A percentile compares a stretch with the other conserved stretches of the same genome.
Evolutionary conservation across 1,140 invertebrate genomes (phyloP).

Genomic region (Heliconius eleuchia): DNA sequence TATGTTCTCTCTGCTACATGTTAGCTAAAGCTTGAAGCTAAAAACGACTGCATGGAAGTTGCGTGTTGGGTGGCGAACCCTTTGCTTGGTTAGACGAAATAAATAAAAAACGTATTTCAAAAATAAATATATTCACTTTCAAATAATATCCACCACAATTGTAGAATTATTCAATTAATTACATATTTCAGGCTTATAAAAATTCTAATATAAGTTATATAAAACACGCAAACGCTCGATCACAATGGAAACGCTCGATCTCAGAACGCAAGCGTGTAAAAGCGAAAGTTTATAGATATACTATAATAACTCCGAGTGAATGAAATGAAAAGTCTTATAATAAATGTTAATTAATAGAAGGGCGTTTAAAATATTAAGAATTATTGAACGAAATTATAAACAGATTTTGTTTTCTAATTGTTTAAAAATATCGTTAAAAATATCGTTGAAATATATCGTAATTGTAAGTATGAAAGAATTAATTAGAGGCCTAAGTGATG

Average conservation of each 20-base stretch:
- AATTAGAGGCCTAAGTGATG: background rate
- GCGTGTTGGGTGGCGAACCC: no score
- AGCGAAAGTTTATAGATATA: slow-evolving; percentile 4
- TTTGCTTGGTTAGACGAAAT: no score
- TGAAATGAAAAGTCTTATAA: background rate
- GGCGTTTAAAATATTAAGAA: background rate
- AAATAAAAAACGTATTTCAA: no score
- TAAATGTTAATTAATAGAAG: background rate
- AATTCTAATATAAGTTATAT: no score
- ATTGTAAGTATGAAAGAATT: background rate
- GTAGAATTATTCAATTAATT: no score
- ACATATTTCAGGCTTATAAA: no score
- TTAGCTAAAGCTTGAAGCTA: no score
- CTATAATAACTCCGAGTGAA: background rate
- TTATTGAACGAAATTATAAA: background rate
- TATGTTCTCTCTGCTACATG: no score
- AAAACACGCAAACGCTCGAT: background rate
- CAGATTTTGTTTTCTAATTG: background rate
- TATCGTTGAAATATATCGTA: background rate
- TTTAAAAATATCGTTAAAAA: background rate
- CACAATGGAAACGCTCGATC: background rate
- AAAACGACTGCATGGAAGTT: no score
- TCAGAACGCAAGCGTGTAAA: background rate
- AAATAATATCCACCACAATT: no score
- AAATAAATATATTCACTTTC: no score